Evolutionary conservation across 2,888 invertebrate genomes (phyloP), one percentile per base, ranked within the genome.

Genomic region (Nemurella pictetii): DNA sequence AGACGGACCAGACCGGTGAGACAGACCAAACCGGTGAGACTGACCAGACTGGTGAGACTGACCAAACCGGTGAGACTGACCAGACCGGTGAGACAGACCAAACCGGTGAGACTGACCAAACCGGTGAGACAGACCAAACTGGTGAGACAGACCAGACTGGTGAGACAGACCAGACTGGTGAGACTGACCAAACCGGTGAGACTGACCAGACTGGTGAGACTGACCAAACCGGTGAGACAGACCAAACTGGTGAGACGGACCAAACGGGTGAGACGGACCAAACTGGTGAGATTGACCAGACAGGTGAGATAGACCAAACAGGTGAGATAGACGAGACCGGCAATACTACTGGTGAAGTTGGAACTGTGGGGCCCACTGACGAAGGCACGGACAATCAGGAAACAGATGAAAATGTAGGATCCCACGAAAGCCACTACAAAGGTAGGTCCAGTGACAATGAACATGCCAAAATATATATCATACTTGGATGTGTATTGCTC

Each of bases 401-500:
- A 55, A 12, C 55, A 55, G 55, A 1, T 20, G 55, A 12, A 55
- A 55, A 55, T 27, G 75, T 25, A 27, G 25, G 25, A 29, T 9
- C 30, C 20, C 29, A 29, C 29, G 12, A 29, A 28, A 75, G 78
- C n/a, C 9, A 78, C 12, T 28, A 82, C 81, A 36, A 36, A 36
- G 1, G 15, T 27, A 82, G 27, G 27, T 35, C 32, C 15, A 25
- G 29, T 20, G 12, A 28, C 26, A 20, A 80, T 55, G 85, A 85
- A 7, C 27, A 84, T 30, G 73, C 72, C 0, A 75, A 72, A 4
- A 15, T 84, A 2, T 83, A 84, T 26, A 85, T 86, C 27, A 32
- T 83, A 20, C 55, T 86, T 35, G 83, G 82, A n/a, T 29, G 15
- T 36, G n/a, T 84, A 26, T 30, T 86, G 25, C 78, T 32, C 7